These are phyloP conservation scores for Pipra filicauda DNA, from an alignment of 2,113 vertebrate species.

Conservation along the genomic window DNA sequence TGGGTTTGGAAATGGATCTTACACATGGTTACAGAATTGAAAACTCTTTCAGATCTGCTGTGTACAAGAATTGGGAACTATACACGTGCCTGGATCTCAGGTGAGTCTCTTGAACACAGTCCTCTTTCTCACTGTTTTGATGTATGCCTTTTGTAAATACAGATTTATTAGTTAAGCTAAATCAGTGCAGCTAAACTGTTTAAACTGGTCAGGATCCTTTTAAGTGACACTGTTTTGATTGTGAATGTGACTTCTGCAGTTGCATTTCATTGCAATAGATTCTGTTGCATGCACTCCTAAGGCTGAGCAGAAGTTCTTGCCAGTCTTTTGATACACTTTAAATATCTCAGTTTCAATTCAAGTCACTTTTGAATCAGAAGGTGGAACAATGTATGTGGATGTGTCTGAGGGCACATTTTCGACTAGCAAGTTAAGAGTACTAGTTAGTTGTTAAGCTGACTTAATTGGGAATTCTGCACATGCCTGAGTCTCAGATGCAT, in stretches of 20 bases:
- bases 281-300: not conserved
- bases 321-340: not conserved
- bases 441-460: not conserved
- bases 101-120: fast-evolving
- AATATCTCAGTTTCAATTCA: not conserved
- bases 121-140: not conserved
- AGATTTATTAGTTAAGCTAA: not conserved
- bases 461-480: not conserved
- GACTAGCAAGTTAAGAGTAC: not conserved
- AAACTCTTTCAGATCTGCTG: not conserved
- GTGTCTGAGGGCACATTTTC: not conserved
- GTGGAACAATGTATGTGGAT: not conserved
- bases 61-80: not conserved
- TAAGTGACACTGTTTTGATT: not conserved
- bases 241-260: not conserved
- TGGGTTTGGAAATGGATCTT: not conserved
- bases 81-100: not conserved
- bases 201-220: not conserved
- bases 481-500: not conserved
- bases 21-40: not conserved
- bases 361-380: not conserved
- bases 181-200: not conserved
- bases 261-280: not conserved
- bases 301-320: not conserved
- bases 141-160: not conserved